Base-by-base conservation (phyloP, 1,140 invertebrate genomes). In the Papilio helenus region DNA sequence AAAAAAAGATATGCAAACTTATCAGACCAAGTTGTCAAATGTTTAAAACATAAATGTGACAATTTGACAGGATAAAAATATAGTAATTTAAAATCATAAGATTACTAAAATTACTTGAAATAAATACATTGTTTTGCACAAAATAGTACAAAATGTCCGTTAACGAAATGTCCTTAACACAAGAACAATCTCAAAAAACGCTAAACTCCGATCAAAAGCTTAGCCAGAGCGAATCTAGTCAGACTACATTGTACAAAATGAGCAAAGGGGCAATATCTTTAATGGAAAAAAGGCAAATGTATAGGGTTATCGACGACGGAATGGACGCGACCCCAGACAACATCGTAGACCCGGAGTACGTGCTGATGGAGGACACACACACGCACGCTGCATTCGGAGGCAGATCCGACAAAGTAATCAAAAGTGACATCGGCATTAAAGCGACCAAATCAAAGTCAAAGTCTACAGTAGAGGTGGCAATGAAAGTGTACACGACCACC, bases 401-500 rank as follows among this genome's bases (percentile, higher is more conserved):
- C n/a, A 89, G 82, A 80, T 34, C 58, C 1, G 85, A 55, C 7
- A 55, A 55, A 20, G n/a, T 86, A 39, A 39, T 61, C 1, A 86
- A 84, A 46, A 90, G 90, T 77, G 90, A 91, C n/a, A 49, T 82
- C 1, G 80, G 39, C 42, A 46, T 88, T 3, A 91, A 89, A 83
- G 76, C 80, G 3, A 73, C 84, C 0, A 88, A 84, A 80, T 84
- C 86, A 1, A 86, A 86, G 51, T 79, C 84, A 0, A 85, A 80
- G 76, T 82, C 85, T 61, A 61, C 79, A 18, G 49, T 74, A 46
- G 88, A 90, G 14, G 76, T 81, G 34, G 87, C 88, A 8, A 88
- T 89, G 82, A 94, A 92, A 81, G 89, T 92, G 9, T 94, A 89
- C 82, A 90, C 90, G 1, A 94, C 93, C 8, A 94, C 92, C 9